These are phyloP conservation scores for Salvelinus fontinalis DNA, from an alignment of 2,113 vertebrate genomes.

Conservation along the genomic window DNA sequence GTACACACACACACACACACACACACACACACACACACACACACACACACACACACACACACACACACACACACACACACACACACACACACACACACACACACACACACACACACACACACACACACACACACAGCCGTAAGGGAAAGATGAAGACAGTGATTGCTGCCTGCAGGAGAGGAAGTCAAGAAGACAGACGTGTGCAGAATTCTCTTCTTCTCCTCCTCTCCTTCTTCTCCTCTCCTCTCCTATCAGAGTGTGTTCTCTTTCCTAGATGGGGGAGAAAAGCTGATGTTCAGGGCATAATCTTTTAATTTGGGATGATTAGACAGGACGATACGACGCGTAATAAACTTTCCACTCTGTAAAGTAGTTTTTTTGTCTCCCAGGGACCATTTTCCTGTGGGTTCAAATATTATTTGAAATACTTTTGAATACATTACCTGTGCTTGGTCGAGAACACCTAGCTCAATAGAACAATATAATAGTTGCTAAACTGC, in stretches of 20 bases:
- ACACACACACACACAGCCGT: too few species aligned
- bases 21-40: too few species aligned
- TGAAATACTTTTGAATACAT: too few species aligned
- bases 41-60: background rate
- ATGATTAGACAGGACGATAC: conserved; percentile 17
- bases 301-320: conserved; percentile 8
- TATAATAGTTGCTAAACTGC: too few species aligned
- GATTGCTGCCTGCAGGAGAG: conserved; percentile 31
- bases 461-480: too few species aligned
- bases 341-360: conserved; percentile 26
- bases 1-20: background rate
- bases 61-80: conserved; percentile 27
- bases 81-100: conserved; percentile 3
- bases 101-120: too few species aligned
- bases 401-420: conserved; percentile 1
- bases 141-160: conserved; percentile 29
- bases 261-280: too few species aligned
- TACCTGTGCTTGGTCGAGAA: too few species aligned
- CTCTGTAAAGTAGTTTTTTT: conserved; percentile 21
- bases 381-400: background rate
- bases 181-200: conserved; percentile 25
- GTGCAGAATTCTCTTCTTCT: conserved; percentile 29
- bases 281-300: background rate
- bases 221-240: background rate
- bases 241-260: background rate